A percentile compares a stretch with the other conserved stretches of the same genome.
phyloP scores from a whole-genome alignment of 2,888 invertebrate species.

The Caradrina clavipalpis region DNA sequence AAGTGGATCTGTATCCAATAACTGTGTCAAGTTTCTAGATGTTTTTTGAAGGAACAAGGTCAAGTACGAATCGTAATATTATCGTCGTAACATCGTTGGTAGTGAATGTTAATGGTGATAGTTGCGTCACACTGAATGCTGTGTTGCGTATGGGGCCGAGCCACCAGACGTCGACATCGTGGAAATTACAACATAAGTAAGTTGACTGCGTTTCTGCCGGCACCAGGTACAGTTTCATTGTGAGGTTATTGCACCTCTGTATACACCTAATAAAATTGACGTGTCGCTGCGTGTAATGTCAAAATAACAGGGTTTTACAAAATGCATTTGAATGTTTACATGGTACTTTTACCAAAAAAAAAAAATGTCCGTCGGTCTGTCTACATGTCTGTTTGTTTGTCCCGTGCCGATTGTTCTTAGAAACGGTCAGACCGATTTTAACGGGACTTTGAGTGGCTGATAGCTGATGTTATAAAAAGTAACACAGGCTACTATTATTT shows the following conservation, averaged over 20 bases:
- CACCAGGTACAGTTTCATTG: not conserved
- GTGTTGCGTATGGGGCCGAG: slow-evolving; percentile 56
- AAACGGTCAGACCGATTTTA: no score
- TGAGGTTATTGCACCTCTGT: slow-evolving; percentile 6
- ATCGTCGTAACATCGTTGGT: slow-evolving; percentile 20
- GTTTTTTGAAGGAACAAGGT: slow-evolving; percentile 45
- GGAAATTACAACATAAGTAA: slow-evolving; percentile 44
- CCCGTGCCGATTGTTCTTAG: no score
- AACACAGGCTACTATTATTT: no score
- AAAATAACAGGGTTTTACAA: no score
- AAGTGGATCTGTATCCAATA: slow-evolving; percentile 4
- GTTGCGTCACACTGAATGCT: slow-evolving; percentile 51
- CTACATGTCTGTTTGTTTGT: no score
- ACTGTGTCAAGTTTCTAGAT: slow-evolving; percentile 35
- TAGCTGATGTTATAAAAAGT: no score
- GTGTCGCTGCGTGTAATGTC: no score
- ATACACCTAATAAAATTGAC: not conserved
- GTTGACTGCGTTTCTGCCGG: slow-evolving; percentile 9
- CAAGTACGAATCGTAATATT: slow-evolving; percentile 26
- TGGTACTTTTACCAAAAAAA: no score
- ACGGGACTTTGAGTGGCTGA: no score
- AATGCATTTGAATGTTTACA: no score
- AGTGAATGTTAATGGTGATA: slow-evolving; percentile 45
- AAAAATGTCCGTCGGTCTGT: no score
- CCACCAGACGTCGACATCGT: slow-evolving; percentile 39